Evolutionary conservation across 2,888 invertebrate genomes (phyloP).

Genomic region (Holacanthella duospinosa): DNA sequence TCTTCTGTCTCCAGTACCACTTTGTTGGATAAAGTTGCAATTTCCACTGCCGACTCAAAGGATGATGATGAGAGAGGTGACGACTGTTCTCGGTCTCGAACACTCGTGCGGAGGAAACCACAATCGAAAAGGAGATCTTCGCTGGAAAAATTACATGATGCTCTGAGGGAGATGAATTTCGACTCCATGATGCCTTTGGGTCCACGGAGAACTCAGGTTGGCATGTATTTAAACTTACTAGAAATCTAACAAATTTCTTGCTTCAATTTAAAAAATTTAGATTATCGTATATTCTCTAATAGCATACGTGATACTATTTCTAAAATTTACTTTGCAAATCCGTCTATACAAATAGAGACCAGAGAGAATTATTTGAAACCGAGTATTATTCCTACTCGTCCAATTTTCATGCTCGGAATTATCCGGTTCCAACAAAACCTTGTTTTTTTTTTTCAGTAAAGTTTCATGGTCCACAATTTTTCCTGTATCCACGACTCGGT

Average conservation of each 20-base stretch:
- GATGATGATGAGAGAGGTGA: background rate
- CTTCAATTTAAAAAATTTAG: no score
- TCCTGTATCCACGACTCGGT: no score
- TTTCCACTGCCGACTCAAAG: background rate
- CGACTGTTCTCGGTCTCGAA: background rate
- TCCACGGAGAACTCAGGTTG: constrained; percentile 23
- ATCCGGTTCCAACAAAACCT: no score
- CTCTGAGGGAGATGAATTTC: constrained; percentile 35
- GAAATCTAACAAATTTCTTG: no score
- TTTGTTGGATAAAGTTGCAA: background rate
- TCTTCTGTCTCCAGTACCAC: background rate
- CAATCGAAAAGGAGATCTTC: constrained; percentile 31
- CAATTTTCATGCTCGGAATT: no score
- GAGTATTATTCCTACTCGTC: no score
- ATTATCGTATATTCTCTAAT: no score
- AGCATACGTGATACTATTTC: no score
- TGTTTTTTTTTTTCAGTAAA: no score
- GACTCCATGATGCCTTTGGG: constrained; percentile 32
- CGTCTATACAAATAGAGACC: background rate
- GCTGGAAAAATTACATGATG: constrained; percentile 35
- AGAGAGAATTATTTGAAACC: no score
- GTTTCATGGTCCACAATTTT: no score
- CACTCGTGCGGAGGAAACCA: background rate
- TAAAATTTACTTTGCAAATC: background rate
- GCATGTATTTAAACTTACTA: no score